Percentiles rank a stretch among this genome's conserved stretches.
phyloP scores from a whole-genome alignment of 2,888 invertebrate genomes.

The Xestoiulus laeticollis region DNA sequence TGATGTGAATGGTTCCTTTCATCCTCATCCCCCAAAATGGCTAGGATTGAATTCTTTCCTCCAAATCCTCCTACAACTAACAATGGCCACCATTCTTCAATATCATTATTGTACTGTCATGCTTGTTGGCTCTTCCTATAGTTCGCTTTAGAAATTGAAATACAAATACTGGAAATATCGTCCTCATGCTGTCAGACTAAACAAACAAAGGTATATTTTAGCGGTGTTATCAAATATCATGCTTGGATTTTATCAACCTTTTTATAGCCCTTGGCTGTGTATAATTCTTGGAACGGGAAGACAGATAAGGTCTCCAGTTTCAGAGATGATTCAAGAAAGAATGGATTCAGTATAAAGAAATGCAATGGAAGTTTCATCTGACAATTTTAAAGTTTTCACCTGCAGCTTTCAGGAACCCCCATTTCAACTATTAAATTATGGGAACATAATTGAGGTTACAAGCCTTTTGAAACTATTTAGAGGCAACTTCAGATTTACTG shows the following conservation, averaged over 20 bases:
- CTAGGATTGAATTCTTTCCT: background rate
- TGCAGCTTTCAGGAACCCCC: background rate
- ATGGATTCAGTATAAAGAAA: too few species aligned
- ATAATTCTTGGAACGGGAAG: background rate
- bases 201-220: background rate
- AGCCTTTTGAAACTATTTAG: too few species aligned
- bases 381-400: background rate
- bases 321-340: background rate
- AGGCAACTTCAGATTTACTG: too few species aligned
- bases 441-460: too few species aligned
- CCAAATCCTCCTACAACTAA: conserved; percentile 8
- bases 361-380: background rate
- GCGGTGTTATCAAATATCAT: conserved; percentile 3
- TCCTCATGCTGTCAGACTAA: background rate
- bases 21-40: background rate
- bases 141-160: background rate
- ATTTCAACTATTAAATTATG: too few species aligned
- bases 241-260: conserved; percentile 2
- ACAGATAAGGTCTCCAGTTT: background rate
- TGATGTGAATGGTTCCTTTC: background rate
- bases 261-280: background rate
- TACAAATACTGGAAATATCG: conserved; percentile 18
- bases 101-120: conserved; percentile 7
- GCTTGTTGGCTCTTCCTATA: background rate
- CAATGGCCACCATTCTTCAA: conserved; percentile 19